Percentiles rank a stretch among this genome's conserved stretches.
These are phyloP conservation scores for Torymus texanus DNA, from an alignment of 2,888 invertebrate species.

Conservation along the genomic window DNA sequence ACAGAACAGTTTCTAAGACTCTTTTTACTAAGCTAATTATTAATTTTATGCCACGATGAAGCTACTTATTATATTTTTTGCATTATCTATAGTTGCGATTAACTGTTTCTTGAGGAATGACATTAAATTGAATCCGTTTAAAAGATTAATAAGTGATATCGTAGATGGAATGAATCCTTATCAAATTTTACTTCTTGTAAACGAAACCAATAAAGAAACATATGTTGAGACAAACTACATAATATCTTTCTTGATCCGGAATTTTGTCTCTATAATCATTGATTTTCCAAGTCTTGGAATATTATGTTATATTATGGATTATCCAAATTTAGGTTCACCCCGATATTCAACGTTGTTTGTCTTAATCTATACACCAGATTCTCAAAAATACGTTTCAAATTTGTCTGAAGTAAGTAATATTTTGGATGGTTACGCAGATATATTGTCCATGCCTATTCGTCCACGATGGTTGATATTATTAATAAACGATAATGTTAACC, in stretches of 20 bases:
- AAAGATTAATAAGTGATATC: background rate
- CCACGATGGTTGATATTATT: constrained; percentile 29
- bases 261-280: background rate
- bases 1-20: too few relatives aligned
- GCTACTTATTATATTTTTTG: too few relatives aligned
- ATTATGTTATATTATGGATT: background rate
- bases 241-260: background rate
- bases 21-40: too few relatives aligned
- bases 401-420: background rate
- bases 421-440: background rate
- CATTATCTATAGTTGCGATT: too few relatives aligned
- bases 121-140: background rate
- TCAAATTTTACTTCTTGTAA: constrained; percentile 29
- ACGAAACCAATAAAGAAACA: background rate
- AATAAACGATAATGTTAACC: background rate
- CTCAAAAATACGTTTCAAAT: background rate
- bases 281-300: too few relatives aligned
- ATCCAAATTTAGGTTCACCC: constrained; percentile 11
- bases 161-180: background rate
- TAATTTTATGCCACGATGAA: too few relatives aligned
- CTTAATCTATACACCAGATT: background rate
- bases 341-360: constrained; percentile 9
- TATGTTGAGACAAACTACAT: background rate
- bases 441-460: constrained; percentile 2
- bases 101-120: too few relatives aligned